Evolutionary conservation across 2,113 vertebrate species (phyloP), one percentile per base, ranked within the genome.

Genomic region (Barnardius zonarius): DNA sequence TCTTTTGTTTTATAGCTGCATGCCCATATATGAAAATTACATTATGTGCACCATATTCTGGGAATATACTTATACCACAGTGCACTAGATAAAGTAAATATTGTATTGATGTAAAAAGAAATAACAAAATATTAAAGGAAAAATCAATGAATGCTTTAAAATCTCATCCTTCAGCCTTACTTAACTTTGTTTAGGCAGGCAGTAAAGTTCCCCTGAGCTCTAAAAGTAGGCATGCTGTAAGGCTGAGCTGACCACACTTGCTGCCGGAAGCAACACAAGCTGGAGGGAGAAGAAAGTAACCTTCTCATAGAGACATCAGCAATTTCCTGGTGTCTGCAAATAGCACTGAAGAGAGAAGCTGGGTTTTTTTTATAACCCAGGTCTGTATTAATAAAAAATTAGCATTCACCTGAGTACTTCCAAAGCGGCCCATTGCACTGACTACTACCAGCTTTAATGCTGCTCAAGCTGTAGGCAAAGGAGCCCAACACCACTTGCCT

Each of bases 141-240:
- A 92, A 92, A 84, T 95, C 88, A 73, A 89, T 89, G 78, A 79
- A 63, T 30, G 57, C 51, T 86, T 79, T 76, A 79, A 80, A 54
- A 83, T 49, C 82, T 41, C 81, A 84, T 64, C 82, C 63, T 54
- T 77, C 83, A 90, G 86, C 54, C 54, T 51, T n/a, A 35, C 88
- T 75, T 79, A 69, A 79, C 78, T 89, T 55, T 16, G 31, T 49
- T 61, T n/a, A 20, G 27, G 82, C 66, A 69, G 66, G 69, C 61
- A 82, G 28, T 31, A 43, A n/a, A 28, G 49, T 5, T 72, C 70
- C 51, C 81, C 11, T 1, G 16, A 72, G 92, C 69, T 15, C 44
- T 27, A 27, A 23, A 2, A 28, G 19, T 5, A 0, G 41, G 16
- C 49, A 39, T 0, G 2, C 17, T 4, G 43, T 2, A 2, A n/a